Evolutionary conservation across 1,140 invertebrate genomes (phyloP), one percentile per base, ranked within the genome.

Genomic region (Hyphantria cunea): DNA sequence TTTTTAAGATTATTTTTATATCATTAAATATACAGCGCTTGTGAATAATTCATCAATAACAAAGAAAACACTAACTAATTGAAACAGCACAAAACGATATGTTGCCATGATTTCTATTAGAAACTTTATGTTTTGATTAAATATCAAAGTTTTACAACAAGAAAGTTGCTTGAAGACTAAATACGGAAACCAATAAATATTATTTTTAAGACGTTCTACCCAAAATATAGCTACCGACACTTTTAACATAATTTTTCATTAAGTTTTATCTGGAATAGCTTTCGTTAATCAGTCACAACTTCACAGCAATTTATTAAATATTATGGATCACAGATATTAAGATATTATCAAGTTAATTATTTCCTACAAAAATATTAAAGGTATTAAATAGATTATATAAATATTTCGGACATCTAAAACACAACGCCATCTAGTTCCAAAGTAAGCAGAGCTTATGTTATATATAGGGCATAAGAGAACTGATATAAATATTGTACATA

Each of bases 271-370:
- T 48, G 32, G 39, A 58, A 58, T 39, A 8, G 33, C 15, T 49
- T 49, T 15, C 34, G 55, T 48, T 9, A 37, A 37, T 56, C 17
- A 48, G 48, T 49, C 33, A 15, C 25, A 49, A 31, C 45, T 39
- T 49, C 33, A 15, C 25, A 49, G 12, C 45, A 47, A 47, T 58
- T 47, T 58, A 42, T 58, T 58, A 48, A 32, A 58, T 32, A 9
- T 33, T 47, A 58, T 37, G 31, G 41, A 17, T 12, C 34, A 15
- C 31, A 32, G 13, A 10, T 48, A 49, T 31, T 7, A 49, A 58
- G 55, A 58, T 58, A 33, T 48, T 49, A 49, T 58, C 55, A 58
- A 58, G 39, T 48, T 31, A 12, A 7, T 49, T 49, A 33, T 55
- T 58, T 49, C 15, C 42, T 37, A 41, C 45, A 58, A 34, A 25